Evolutionary conservation across 2,113 vertebrate genomes (phyloP).

Genomic region (Sinocyclocheilus anshuiensis): DNA sequence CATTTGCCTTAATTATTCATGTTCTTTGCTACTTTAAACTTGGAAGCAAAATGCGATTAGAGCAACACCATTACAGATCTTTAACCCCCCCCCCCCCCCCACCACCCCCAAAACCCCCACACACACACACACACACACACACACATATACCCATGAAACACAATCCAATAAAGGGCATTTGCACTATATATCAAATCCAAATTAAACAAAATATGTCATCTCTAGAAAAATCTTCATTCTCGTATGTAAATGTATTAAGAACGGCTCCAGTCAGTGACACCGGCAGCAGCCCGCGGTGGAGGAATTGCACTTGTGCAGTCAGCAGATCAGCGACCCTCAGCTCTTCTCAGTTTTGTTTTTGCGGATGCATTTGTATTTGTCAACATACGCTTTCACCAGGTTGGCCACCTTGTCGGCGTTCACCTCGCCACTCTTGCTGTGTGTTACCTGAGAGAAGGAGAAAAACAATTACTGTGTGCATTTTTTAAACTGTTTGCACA

Average conservation of each 20-base stretch:
- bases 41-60: conserved; percentile 25
- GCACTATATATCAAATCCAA: conserved; percentile 58
- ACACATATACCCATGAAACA: background rate
- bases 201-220: conserved; percentile 59
- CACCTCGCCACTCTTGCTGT: conserved; percentile 97
- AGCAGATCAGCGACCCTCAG: conserved; percentile 59
- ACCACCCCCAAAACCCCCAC: too few species aligned
- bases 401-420: conserved; percentile 96
- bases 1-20: conserved; percentile 1
- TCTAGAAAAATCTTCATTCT: conserved; percentile 58
- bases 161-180: conserved; percentile 58
- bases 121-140: background rate
- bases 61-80: conserved; percentile 8
- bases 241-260: conserved; percentile 83
- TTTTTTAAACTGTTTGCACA: background rate
- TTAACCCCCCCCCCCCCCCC: background rate
- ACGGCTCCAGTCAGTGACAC: conserved; percentile 72
- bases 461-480: background rate
- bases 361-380: conserved; percentile 95
- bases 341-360: conserved; percentile 80
- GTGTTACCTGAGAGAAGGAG: conserved; percentile 83
- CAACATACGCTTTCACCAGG: conserved; percentile 95
- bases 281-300: conserved; percentile 66
- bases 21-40: conserved; percentile 40
- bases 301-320: conserved; percentile 93